phyloP scores from a whole-genome alignment of 2,888 invertebrate genomes.

The Patella caerulea region DNA sequence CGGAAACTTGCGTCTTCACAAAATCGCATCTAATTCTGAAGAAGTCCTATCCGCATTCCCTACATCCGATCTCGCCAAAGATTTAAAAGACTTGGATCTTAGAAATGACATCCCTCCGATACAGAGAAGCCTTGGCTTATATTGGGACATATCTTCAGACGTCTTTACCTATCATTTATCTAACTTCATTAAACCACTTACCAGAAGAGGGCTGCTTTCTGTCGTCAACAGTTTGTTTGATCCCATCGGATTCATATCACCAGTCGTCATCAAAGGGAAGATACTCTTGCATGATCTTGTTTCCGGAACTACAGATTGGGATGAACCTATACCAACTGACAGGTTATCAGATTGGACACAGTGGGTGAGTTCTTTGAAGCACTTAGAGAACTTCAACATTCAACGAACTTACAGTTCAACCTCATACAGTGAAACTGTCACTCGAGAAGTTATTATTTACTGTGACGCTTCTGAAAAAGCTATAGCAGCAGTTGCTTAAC shows the following conservation, averaged over 20 bases:
- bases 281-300: conserved; percentile 22
- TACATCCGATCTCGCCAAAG: conserved; percentile 21
- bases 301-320: conserved; percentile 19
- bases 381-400: conserved; percentile 23
- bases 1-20: conserved; percentile 31
- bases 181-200: conserved; percentile 15
- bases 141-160: conserved; percentile 22
- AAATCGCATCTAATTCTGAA: conserved; percentile 31
- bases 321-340: conserved; percentile 20
- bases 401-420: conserved; percentile 15
- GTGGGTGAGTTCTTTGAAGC: conserved; percentile 19
- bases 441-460: conserved; percentile 27
- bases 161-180: conserved; percentile 15
- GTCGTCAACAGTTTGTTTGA: conserved; percentile 30
- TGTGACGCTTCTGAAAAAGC: conserved; percentile 34
- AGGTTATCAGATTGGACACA: conserved; percentile 18
- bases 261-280: conserved; percentile 26
- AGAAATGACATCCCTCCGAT: conserved; percentile 19
- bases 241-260: conserved; percentile 27
- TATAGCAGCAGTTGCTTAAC: conserved; percentile 30
- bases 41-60: conserved; percentile 25
- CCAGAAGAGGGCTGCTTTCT: conserved; percentile 29
- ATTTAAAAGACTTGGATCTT: conserved; percentile 11
- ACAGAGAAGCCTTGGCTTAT: conserved; percentile 19
- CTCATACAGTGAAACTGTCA: background rate